Evolutionary conservation across 2,797 vertebrate genomes (phyloP), one percentile per base, ranked within the genome.

Genomic region (Hippocampus kuda): DNA sequence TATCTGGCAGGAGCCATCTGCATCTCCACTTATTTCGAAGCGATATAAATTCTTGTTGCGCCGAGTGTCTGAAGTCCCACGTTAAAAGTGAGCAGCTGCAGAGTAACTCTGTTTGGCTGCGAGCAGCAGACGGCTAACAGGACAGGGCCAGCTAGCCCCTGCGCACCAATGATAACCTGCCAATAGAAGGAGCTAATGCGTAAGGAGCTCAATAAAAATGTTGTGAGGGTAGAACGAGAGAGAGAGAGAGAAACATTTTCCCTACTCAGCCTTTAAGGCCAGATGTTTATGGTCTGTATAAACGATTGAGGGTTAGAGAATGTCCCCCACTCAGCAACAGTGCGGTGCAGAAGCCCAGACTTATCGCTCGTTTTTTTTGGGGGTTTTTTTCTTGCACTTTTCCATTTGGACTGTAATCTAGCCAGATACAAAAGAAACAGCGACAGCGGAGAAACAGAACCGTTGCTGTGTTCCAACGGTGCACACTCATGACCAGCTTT

Each of bases 281-380:
- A 89, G 84, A 91, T 90, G 90, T 90, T 90, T 91, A 91, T 88
- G 87, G 89, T 85, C 88, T 89, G 89, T 88, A 85, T 91, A 91
- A 92, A 91, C 88, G 89, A 90, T 90, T 84, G 87, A 88, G 86
- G 87, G 80, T 78, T 84, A 73, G 85, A 86, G 87, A 90, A 85
- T 88, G 85, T 89, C 88, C 87, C 82, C 85, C 86, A 84, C 84
- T 89, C 84, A 83, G 81, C 68, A 70, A 65, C 51, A 66, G 73
- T 65, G 71, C 42, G 51, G 73, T 71, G 86, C 83, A 81, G 87
- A 83, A 88, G 85, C 84, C 80, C 83, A 84, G 86, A 87, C 85
- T 86, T 87, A 88, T 87, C 85, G 72, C 87, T 82, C 81, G 83
- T 83, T 75, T 73, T 72, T 70, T 66, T 83, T 76, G n/a, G n/a